phyloP scores from a whole-genome alignment of 2,888 invertebrate genomes.

The Coecobrya sp. region DNA sequence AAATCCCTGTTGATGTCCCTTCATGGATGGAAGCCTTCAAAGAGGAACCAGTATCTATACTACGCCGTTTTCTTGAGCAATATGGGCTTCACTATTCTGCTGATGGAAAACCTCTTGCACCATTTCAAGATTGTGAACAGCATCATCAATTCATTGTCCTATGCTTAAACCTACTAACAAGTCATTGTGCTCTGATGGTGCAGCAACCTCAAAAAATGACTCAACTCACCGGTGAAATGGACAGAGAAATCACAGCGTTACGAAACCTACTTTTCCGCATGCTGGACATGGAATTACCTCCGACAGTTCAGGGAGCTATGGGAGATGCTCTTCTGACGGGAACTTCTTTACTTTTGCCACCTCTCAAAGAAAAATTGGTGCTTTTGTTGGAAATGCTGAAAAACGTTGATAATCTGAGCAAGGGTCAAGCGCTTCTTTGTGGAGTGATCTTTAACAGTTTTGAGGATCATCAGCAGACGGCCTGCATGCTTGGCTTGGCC shows the following conservation, averaged over 20 bases:
- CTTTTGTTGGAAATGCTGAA: conserved; percentile 90
- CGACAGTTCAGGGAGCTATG: conserved; percentile 89
- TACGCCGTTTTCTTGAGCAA: conserved; percentile 89
- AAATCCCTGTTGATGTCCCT: conserved; percentile 87
- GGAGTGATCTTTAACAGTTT: conserved; percentile 90
- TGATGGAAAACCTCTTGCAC: conserved; percentile 87
- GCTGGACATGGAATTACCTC: conserved; percentile 87
- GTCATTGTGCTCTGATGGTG: conserved; percentile 90
- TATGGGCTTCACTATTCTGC: conserved; percentile 89
- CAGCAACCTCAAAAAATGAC: conserved; percentile 87
- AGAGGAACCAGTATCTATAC: conserved; percentile 89
- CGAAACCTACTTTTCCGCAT: conserved; percentile 89
- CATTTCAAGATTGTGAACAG: conserved; percentile 89
- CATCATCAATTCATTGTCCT: conserved; percentile 90
- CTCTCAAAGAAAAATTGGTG: conserved; percentile 90
- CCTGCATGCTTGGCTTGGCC: conserved; percentile 89
- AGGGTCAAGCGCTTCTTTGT: conserved; percentile 90
- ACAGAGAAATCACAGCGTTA: conserved; percentile 89
- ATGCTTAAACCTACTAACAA: conserved; percentile 89
- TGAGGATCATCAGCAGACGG: conserved; percentile 90
- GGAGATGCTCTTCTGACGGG: conserved; percentile 90
- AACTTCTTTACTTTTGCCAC: conserved; percentile 89
- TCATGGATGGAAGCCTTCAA: conserved; percentile 90
- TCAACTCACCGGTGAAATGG: conserved; percentile 88
- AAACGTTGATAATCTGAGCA: conserved; percentile 89